Conservation (phyloP, 2,797 vertebrate species). For the Eulemur coronatus region DNA sequence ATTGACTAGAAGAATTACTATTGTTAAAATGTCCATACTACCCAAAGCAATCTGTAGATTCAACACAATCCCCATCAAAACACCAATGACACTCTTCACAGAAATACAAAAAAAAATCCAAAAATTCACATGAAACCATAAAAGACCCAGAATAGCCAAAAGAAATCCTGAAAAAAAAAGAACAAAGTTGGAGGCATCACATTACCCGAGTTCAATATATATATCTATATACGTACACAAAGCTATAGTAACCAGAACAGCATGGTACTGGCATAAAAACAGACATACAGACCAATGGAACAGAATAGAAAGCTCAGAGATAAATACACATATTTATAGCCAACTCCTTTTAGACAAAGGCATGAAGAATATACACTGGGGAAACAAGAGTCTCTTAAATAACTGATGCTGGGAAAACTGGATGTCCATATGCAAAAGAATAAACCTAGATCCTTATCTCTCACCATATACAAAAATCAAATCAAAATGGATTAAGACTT, state of each 20-base stretch:
- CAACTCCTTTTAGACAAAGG: background rate
- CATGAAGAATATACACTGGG: background rate
- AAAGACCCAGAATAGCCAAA: background rate
- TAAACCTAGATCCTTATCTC: background rate
- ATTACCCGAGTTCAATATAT: background rate
- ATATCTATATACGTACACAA: background rate
- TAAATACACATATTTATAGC: background rate
- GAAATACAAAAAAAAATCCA: background rate
- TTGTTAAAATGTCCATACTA: background rate
- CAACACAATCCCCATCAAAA: background rate
- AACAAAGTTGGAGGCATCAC: background rate
- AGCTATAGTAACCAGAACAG: background rate
- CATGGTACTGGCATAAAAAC: background rate
- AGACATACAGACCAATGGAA: background rate
- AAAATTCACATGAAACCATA: background rate
- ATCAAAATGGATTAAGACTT: background rate
- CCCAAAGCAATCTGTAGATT: background rate
- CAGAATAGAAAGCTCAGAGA: background rate
- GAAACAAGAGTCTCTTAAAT: background rate
- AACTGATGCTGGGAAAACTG: background rate
- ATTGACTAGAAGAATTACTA: background rate
- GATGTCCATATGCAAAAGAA: background rate
- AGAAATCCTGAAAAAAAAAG: background rate
- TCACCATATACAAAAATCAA: background rate
- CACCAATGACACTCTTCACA: background rate